Evolutionary conservation across 2,797 vertebrate genomes (phyloP).

Genomic region (Vireo griseus): DNA sequence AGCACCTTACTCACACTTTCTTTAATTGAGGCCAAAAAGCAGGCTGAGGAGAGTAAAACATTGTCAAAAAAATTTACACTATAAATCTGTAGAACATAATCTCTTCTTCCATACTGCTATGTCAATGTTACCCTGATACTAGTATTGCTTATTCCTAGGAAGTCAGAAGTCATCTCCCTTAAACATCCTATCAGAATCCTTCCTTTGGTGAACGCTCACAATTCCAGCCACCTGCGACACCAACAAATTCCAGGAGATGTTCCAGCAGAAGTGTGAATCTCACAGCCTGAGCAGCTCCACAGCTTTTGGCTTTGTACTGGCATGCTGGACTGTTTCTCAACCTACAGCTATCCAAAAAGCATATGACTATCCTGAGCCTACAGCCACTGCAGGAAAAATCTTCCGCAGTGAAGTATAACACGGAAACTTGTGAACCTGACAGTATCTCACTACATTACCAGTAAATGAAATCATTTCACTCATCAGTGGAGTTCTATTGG

Average conservation of each 20-base stretch:
- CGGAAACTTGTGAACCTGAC: not conserved
- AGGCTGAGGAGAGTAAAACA: not conserved
- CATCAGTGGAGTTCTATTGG: not conserved
- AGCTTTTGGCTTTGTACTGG: not conserved
- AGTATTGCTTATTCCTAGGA: not conserved
- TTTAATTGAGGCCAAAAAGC: not conserved
- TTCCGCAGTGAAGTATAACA: not conserved
- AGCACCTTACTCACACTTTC: not conserved
- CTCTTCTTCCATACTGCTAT: not conserved
- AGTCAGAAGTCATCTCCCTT: not conserved
- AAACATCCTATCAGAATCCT: not conserved
- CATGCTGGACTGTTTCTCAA: not conserved
- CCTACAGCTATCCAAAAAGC: not conserved
- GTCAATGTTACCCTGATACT: not conserved
- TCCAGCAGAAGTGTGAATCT: not conserved
- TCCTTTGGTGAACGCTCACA: not conserved
- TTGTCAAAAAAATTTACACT: not conserved
- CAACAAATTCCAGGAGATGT: not conserved
- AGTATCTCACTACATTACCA: not conserved
- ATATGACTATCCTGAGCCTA: not conserved
- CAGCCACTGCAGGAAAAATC: not conserved
- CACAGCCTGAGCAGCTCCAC: not conserved
- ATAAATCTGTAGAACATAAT: not conserved
- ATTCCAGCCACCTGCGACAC: not conserved
- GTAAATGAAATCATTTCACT: not conserved